Base-by-base conservation (phyloP, 1,140 invertebrate genomes). In the Zelostemma sp. region DNA sequence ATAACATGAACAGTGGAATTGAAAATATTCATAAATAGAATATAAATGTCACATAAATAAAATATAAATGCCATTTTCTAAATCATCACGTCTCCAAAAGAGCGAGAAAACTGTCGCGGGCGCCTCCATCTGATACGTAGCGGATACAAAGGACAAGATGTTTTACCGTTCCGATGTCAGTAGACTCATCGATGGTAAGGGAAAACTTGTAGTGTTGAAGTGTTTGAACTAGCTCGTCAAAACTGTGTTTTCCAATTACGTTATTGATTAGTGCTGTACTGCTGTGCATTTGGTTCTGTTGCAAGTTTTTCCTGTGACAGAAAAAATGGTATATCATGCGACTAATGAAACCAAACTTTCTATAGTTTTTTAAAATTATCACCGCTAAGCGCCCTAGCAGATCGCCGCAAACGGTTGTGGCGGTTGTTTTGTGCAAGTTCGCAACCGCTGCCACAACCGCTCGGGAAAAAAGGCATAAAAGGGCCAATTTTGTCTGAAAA, bases 171-270 rank as follows among this genome's bases (percentile, higher is more conserved):
- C 47, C 57, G 19, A 58, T 47, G 67, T 85, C 82, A 11, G 80
- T 84, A 5, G 74, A 78, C 67, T 84, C 82, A 56, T 84, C 81
- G 50, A 82, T 72, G 16, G 83, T 77, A 54, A 83, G 57, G 17
- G 77, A 80, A 77, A 85, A 84, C 53, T 77, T 76, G 11, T 68
- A 65, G 25, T 60, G 66, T 67, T 45, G 12, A 82, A 51, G 55
- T 38, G 48, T 14, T 57, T 11, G 0, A 68, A 15, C 1, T n/a
- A 73, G 18, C 17, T 65, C 43, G 4, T 72, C 55, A 8, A 72
- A 69, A 14, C 46, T 35, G 17, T 46, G 12, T 46, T 33, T 21
- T 11, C 73, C 76, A 33, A 65, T 72, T 1, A 77, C 66, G 49
- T 75, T 74, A 6, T 15, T 38, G 17, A 72, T 56, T 2, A 74